Conservation (phyloP, 2,113 vertebrate species). For the Centropus unirufus region DNA sequence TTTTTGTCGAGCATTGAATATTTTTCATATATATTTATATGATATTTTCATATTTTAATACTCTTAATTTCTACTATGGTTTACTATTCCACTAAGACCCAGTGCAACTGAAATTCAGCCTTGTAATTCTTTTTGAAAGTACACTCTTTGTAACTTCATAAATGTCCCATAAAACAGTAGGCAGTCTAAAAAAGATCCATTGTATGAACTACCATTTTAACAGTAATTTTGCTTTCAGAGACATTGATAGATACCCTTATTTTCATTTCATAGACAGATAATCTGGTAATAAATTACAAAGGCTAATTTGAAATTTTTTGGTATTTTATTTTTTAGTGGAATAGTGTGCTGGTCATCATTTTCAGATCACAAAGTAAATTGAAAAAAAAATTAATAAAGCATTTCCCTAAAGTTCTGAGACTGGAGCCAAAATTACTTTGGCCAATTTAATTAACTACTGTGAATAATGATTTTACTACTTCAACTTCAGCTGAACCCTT, state of each 20-base stretch:
- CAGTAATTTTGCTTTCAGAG: background rate
- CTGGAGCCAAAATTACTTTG: background rate
- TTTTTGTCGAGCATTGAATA: background rate
- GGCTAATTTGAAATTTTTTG: background rate
- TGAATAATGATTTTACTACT: background rate
- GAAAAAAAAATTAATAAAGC: background rate
- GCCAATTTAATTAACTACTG: slow-evolving; percentile 7
- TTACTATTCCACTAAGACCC: background rate
- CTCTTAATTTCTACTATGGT: background rate
- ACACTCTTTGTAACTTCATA: background rate
- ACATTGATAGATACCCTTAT: background rate
- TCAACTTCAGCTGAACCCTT: background rate
- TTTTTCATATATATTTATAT: background rate
- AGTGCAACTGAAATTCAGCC: background rate
- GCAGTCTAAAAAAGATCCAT: background rate
- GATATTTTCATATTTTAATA: background rate
- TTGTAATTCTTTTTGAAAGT: background rate
- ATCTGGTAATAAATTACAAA: background rate
- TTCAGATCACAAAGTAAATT: background rate
- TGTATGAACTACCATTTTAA: background rate
- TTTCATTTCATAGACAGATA: background rate
- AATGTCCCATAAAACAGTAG: background rate
- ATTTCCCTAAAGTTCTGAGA: background rate
- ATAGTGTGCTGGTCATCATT: background rate
- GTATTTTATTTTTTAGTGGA: background rate